These are phyloP conservation scores for Columba guinea DNA, from an alignment of 2,797 vertebrate species.

Conservation along the genomic window DNA sequence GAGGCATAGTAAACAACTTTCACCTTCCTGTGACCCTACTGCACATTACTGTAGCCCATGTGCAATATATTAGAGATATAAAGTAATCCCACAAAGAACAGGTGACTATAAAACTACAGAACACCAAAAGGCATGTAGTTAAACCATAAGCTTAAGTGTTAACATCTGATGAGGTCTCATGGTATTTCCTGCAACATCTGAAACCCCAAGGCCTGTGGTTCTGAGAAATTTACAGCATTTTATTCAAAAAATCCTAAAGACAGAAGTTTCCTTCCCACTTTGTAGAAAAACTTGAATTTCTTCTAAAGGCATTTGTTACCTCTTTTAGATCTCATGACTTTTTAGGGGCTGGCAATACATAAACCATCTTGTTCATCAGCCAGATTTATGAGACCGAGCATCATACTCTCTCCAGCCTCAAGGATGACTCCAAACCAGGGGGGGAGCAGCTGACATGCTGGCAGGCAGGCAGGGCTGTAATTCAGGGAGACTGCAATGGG, in stretches of 20 bases:
- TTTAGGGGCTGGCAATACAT: not conserved
- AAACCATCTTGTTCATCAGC: not conserved
- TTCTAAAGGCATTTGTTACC: not conserved
- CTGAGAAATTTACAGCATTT: not conserved
- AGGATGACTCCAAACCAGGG: not conserved
- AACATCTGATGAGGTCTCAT: not conserved
- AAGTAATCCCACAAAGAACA: not conserved
- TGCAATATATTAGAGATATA: slow-evolving; percentile 13
- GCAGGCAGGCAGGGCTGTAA: not conserved
- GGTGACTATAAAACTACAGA: slow-evolving; percentile 29
- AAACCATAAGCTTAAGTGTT: slow-evolving; percentile 12
- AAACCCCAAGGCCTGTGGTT: not conserved
- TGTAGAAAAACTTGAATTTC: not conserved
- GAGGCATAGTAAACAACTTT: slow-evolving; percentile 11
- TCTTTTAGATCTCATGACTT: not conserved
- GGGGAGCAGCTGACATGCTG: not conserved
- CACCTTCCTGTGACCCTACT: slow-evolving; percentile 34
- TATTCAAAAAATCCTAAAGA: not conserved
- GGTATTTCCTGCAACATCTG: slow-evolving; percentile 20
- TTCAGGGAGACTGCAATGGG: not conserved
- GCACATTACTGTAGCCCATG: not conserved
- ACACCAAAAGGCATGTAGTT: slow-evolving; percentile 5
- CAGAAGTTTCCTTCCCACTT: not conserved
- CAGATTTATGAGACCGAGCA: not conserved
- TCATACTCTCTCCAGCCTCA: not conserved